Percentiles rank a stretch among this genome's conserved stretches.
Conservation (phyloP, 2,113 vertebrate genomes). For the Eublepharis macularius region DNA sequence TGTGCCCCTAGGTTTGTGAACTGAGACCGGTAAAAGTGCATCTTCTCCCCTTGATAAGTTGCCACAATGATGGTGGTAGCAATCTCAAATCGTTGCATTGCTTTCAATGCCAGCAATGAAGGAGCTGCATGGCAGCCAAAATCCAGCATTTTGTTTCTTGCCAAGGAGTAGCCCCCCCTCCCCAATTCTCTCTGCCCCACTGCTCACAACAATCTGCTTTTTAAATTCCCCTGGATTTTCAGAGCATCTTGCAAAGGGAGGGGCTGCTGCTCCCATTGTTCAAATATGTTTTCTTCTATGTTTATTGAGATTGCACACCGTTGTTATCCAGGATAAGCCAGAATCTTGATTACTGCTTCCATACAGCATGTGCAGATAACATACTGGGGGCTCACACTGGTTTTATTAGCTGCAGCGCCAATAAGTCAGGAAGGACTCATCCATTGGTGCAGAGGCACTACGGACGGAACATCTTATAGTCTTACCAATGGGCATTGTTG, state of each 20-base stretch:
- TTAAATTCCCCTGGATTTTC: neutral
- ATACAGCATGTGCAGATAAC: neutral
- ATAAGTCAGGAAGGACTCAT: neutral
- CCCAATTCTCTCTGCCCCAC: no score
- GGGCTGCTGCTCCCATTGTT: no score
- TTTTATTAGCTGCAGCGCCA: neutral
- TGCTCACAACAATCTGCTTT: neutral
- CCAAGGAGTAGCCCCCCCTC: neutral
- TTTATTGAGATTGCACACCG: neutral
- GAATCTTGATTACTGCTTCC: no score
- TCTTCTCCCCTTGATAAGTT: constrained; percentile 78
- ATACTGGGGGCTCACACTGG: neutral
- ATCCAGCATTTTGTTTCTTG: neutral
- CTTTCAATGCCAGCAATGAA: neutral
- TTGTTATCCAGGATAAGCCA: neutral
- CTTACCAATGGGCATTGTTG: neutral
- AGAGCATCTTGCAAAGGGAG: neutral
- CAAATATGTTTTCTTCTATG: neutral
- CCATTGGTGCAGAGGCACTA: neutral
- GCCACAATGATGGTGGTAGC: constrained; percentile 26
- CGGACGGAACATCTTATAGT: neutral
- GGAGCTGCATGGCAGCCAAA: neutral
- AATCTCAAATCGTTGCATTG: neutral
- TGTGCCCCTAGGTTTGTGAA: constrained; percentile 83
- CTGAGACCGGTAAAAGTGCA: constrained; percentile 83